Evolutionary conservation across 2,797 vertebrate species (phyloP), one percentile per base, ranked within the genome.

Genomic region (Brachyalestes nurse): DNA sequence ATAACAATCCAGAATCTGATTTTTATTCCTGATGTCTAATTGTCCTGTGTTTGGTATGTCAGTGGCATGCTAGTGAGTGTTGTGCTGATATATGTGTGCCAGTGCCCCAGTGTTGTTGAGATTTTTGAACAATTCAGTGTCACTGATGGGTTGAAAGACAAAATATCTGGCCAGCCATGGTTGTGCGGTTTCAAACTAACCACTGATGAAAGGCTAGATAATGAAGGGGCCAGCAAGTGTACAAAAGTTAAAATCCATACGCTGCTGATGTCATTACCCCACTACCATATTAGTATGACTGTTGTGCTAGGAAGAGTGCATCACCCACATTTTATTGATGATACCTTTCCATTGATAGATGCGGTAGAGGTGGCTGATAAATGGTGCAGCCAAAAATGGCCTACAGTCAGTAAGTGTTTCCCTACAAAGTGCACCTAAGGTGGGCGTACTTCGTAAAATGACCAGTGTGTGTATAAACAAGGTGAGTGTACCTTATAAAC

Each of bases 1-100:
- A 80, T 78, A 42, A 75, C 45, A 66, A 28, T 58, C 51, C 51
- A 47, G 69, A 73, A 61, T 81, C 45, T 40, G 42, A 51, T 58
- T 82, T 23, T 66, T 65, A n/a, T 74, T 61, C 25, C 47, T 40
- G 2, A 38, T 70, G 40, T 75, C 66, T 49, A 80, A 77, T 47
- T 17, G 9, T 72, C 38, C 28, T 8, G 42, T 45, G 42, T 45
- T 45, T 14, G 13, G 13, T 12, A 51, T 51, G 3, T 13, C 13
- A 51, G 13, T 51, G 47, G 13, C 47, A 51, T 51, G 3, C 3
- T 51, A 57, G 7, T 21, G n/a, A n/a, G n/a, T 8, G 19, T 21
- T 57, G 19, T n/a, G 1, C 19, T n/a, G 55, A 9, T 21, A 57
- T n/a, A n/a, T n/a, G n/a, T 60, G n/a, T 25, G 2, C 47, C 12